Conservation (phyloP, 1,140 invertebrate genomes). For the Lamellibrachia luymesi region DNA sequence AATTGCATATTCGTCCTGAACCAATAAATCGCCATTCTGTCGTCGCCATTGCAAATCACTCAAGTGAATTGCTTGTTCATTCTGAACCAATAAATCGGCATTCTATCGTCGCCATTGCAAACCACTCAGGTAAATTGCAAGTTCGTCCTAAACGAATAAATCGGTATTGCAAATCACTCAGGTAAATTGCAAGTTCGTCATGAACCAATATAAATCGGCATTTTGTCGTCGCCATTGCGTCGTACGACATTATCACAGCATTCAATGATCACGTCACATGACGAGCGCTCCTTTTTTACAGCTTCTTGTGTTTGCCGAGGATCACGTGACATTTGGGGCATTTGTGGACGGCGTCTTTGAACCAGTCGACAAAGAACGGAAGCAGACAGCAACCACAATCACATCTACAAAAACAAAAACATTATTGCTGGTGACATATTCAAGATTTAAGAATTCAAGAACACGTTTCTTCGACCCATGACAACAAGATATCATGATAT, state of each 20-base stretch:
- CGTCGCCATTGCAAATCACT: background rate
- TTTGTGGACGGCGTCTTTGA: constrained; percentile 17
- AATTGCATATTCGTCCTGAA: background rate
- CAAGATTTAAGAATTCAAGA: background rate
- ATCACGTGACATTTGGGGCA: constrained; percentile 19
- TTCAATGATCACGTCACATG: background rate
- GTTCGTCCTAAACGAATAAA: background rate
- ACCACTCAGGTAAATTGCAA: background rate
- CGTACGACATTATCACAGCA: background rate
- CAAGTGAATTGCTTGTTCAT: background rate
- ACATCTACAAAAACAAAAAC: background rate
- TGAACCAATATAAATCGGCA: background rate
- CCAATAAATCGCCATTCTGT: background rate
- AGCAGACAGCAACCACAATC: constrained; percentile 10
- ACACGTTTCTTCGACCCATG: background rate
- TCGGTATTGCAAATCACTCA: background rate
- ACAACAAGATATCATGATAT: too few species aligned
- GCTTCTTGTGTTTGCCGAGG: constrained; percentile 14
- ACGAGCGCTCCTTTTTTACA: background rate
- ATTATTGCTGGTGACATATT: background rate
- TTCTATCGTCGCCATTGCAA: background rate
- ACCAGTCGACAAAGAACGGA: constrained; percentile 3
- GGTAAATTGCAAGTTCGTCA: background rate
- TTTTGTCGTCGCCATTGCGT: background rate
- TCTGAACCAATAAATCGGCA: background rate